Percentiles rank a stretch among this genome's conserved stretches.
Evolutionary conservation across 2,113 vertebrate species (phyloP).

Genomic region (Gobius niger): DNA sequence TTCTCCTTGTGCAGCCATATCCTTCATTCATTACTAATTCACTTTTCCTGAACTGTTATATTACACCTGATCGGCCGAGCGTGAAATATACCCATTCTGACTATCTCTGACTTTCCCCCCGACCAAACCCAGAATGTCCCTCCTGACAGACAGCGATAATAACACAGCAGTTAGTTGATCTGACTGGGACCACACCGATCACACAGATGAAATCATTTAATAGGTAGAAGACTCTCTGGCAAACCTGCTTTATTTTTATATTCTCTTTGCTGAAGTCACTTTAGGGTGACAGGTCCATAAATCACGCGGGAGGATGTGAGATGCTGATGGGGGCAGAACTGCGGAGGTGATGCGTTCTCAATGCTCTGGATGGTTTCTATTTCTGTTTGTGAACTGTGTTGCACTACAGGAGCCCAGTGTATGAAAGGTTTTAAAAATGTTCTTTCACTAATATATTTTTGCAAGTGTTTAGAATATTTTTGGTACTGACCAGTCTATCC

Average conservation of each 20-base stretch:
- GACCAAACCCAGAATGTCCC: conserved; percentile 4
- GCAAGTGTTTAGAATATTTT: no score
- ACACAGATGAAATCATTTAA: conserved; percentile 65
- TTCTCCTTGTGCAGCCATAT: not conserved
- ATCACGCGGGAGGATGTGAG: conserved; percentile 58
- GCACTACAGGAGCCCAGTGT: conserved; percentile 20
- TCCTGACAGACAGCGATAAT: conserved; percentile 50
- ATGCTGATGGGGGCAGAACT: conserved; percentile 45
- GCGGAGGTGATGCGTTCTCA: conserved; percentile 38
- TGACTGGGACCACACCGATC: conserved; percentile 35
- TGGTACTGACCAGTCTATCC: no score
- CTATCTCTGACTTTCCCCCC: conserved; percentile 8
- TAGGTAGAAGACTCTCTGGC: conserved; percentile 41
- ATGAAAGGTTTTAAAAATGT: no score
- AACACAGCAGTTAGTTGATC: conserved; percentile 52
- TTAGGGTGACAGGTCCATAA: conserved; percentile 55
- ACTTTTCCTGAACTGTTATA: not conserved
- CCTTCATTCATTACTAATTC: not conserved
- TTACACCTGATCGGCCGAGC: not conserved
- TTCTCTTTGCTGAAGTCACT: conserved; percentile 55
- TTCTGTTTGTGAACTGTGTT: conserved; percentile 32
- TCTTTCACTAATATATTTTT: no score
- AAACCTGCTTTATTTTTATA: conserved; percentile 44
- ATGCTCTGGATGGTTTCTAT: conserved; percentile 33
- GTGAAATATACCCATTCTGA: not conserved